A percentile compares a stretch with the other conserved stretches of the same genome.
These are phyloP conservation scores for Porites lutea DNA, from an alignment of 64 coral and sea anemone species.

Conservation along the genomic window DNA sequence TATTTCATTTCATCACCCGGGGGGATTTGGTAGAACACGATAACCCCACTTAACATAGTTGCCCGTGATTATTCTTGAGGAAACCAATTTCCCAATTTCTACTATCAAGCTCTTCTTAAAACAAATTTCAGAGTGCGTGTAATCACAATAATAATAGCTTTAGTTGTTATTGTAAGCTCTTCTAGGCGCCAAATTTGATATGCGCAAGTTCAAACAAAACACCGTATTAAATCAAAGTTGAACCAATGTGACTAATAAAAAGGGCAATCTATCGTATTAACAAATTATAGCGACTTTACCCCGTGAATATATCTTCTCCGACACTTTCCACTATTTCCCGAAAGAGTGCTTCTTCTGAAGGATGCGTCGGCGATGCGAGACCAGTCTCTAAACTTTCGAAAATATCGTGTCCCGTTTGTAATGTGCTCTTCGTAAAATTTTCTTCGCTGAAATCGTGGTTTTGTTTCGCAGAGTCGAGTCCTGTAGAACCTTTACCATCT, in stretches of 20 bases:
- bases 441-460: neutral
- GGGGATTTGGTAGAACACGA: neutral
- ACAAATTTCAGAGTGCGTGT: neutral
- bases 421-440: conserved; percentile 3
- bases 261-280: conserved; percentile 10
- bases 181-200: conserved; percentile 16
- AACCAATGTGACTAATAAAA: neutral
- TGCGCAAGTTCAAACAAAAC: conserved; percentile 7
- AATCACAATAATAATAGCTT: conserved; percentile 41
- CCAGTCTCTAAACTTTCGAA: conserved; percentile 72
- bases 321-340: conserved; percentile 85
- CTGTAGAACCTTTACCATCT: neutral
- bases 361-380: conserved; percentile 33
- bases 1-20: neutral
- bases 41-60: neutral
- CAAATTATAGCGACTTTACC: conserved; percentile 54
- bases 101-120: neutral
- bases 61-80: neutral
- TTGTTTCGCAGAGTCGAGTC: conserved; percentile 34
- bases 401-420: conserved; percentile 41
- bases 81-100: neutral
- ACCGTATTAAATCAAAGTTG: conserved; percentile 1
- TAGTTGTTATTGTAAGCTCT: conserved; percentile 18
- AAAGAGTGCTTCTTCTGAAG: conserved; percentile 79
- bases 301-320: conserved; percentile 92